Percentiles rank a stretch among this genome's conserved stretches.
These are phyloP conservation scores for Diogma glabrata DNA, from an alignment of 2,888 invertebrate genomes.

Conservation along the genomic window DNA sequence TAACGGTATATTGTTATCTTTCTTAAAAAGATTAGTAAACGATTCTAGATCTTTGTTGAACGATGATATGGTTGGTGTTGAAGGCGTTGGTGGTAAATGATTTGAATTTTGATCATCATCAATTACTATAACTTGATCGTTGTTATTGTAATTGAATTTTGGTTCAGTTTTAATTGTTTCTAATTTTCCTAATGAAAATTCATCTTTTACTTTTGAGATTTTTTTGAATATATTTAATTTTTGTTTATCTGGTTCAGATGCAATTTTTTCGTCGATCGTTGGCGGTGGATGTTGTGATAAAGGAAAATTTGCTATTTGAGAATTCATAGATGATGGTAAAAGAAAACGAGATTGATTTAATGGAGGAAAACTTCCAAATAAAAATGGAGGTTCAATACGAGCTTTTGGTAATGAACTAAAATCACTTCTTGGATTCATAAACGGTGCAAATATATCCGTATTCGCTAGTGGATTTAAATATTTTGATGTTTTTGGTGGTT, in stretches of 20 bases:
- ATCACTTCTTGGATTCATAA: background rate
- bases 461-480: slow-evolving; percentile 4
- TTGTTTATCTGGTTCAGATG: slow-evolving; percentile 70
- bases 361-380: background rate
- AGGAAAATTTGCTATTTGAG: background rate
- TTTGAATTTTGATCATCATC: slow-evolving; percentile 33
- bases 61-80: background rate
- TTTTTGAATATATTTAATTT: slow-evolving; percentile 82
- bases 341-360: background rate
- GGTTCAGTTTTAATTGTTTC: slow-evolving; percentile 3
- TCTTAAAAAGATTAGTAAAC: background rate
- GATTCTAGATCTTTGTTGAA: background rate
- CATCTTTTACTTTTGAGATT: slow-evolving; percentile 57
- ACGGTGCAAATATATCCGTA: slow-evolving; percentile 4
- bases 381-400: slow-evolving; percentile 5
- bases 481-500: background rate
- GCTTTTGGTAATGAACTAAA: slow-evolving; percentile 2
- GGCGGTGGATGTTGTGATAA: background rate
- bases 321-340: background rate
- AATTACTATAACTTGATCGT: slow-evolving; percentile 41
- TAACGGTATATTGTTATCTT: slow-evolving; percentile 17
- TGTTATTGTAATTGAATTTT: slow-evolving; percentile 9
- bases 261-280: slow-evolving; percentile 40
- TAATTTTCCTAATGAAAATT: slow-evolving; percentile 21
- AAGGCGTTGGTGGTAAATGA: background rate